Evolutionary conservation across 2,888 invertebrate genomes (phyloP), one percentile per base, ranked within the genome.

Genomic region (Nemotelus pantherinus): DNA sequence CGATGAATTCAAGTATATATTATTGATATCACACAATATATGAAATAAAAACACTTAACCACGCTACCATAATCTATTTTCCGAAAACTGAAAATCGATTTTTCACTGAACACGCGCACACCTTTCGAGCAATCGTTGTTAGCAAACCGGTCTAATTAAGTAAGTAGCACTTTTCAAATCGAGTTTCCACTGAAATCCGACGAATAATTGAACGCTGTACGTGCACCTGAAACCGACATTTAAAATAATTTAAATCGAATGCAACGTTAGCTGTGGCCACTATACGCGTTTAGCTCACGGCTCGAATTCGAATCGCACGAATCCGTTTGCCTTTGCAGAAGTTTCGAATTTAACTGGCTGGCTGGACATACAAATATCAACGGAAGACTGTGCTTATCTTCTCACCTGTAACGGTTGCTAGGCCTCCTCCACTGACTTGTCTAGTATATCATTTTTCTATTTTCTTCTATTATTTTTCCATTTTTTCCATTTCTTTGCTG

Each of bases 341-440:
- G 74, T 57, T 63, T 74, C 60, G 9, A 74, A 74, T 74, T 74
- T 60, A 25, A 74, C 74, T 74, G 74, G 70, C 74, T 74, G 74
- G 70, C n/a, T 60, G 74, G 74, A 70, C 70, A 70, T 63, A 25
- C 25, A 1, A 60, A 74, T 60, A 60, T 60, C 63, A 58, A 50
- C 63, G 74, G 74, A 25, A 25, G 25, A 63, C 74, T 74, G 39
- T 50, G 74, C 44, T 48, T 74, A 63, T 60, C 74, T 74, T 74
- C 25, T 25, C 74, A 74, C 74, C 74, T 63, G 74, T 50, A 63
- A 74, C 74, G 72, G 72, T 70, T 25, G 25, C 25, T 25, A 70
- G 72, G 72, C 57, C 74, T 74, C 74, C 74, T 74, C 74, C 74
- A 74, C 74, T 60, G 70, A 55, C 70, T 70, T 25, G 25, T 25